These are phyloP conservation scores for Lagopus leucura DNA, from an alignment of 2,113 vertebrate genomes.

Conservation along the genomic window DNA sequence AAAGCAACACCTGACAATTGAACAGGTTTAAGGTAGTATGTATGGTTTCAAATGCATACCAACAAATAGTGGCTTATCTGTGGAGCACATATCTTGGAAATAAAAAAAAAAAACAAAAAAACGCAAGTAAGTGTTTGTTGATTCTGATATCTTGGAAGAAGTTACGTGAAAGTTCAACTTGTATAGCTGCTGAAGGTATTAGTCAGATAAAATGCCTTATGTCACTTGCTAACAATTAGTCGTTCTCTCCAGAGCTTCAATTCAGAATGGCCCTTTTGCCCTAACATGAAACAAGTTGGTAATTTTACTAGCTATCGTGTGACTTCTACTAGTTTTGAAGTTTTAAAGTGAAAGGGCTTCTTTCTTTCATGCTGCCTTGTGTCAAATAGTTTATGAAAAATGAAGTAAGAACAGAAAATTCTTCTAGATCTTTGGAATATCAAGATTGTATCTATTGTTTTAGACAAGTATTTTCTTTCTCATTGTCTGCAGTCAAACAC, in stretches of 20 bases:
- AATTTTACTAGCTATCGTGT: not conserved
- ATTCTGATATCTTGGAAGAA: not conserved
- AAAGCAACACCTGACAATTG: constrained; percentile 90
- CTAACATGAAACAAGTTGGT: not conserved
- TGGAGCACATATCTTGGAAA: constrained; percentile 73
- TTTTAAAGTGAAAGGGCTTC: not conserved
- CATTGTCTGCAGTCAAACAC: not conserved
- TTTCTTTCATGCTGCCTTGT: not conserved
- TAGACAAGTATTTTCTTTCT: not conserved
- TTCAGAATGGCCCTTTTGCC: not conserved
- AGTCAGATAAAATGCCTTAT: not conserved
- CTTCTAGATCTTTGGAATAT: not conserved
- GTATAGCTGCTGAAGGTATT: not conserved
- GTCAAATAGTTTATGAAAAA: not conserved
- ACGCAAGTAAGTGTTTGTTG: not conserved
- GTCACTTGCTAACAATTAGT: not conserved
- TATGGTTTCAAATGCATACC: not conserved
- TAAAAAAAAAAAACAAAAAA: not conserved
- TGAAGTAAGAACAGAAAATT: not conserved
- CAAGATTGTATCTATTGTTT: not conserved
- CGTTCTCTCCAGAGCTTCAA: not conserved
- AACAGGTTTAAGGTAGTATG: not conserved
- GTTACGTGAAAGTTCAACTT: not conserved
- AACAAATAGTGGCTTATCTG: constrained; percentile 30
- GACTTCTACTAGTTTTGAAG: not conserved